Percentiles rank a stretch among this genome's conserved stretches.
phyloP scores from a whole-genome alignment of 2,113 vertebrate species.

The Corynorhinus townsendii region DNA sequence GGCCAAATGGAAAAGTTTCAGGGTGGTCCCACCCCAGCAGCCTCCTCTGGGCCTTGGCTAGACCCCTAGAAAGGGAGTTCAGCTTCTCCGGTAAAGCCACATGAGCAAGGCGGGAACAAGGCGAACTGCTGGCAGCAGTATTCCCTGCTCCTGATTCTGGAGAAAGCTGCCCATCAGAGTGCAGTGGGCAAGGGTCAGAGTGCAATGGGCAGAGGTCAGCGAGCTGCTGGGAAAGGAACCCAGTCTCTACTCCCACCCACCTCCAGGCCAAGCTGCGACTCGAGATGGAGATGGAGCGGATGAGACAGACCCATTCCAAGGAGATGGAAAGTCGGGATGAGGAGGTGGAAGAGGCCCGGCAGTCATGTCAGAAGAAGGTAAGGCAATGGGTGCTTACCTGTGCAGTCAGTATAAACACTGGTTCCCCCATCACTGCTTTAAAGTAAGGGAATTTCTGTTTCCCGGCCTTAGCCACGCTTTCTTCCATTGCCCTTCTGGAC shows the following conservation, averaged over 20 bases:
- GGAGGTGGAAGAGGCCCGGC: slow-evolving; percentile 95
- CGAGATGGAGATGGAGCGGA: slow-evolving; percentile 97
- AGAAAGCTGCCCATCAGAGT: neutral
- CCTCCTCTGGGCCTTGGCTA: neutral
- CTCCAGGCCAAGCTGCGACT: slow-evolving; percentile 93
- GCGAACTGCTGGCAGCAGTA: neutral
- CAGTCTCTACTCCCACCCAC: neutral
- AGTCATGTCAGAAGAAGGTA: slow-evolving; percentile 98
- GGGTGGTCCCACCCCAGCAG: neutral
- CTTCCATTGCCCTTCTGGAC: neutral
- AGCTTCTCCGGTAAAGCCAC: neutral
- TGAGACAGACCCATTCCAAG: slow-evolving; percentile 94
- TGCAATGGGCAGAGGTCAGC: neutral
- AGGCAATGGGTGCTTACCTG: neutral
- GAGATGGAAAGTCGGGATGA: slow-evolving; percentile 95
- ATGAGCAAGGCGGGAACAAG: neutral
- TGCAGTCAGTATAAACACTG: accelerated
- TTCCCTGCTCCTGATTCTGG: neutral
- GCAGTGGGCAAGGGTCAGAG: neutral
- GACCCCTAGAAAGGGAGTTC: neutral
- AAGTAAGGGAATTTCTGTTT: neutral
- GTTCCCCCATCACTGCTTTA: neutral
- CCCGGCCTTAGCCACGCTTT: neutral
- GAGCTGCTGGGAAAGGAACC: neutral
- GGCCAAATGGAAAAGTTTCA: neutral